A percentile compares a stretch with the other conserved stretches of the same genome.
Conservation (phyloP, 2,888 invertebrate species). For the Bombylius major region DNA sequence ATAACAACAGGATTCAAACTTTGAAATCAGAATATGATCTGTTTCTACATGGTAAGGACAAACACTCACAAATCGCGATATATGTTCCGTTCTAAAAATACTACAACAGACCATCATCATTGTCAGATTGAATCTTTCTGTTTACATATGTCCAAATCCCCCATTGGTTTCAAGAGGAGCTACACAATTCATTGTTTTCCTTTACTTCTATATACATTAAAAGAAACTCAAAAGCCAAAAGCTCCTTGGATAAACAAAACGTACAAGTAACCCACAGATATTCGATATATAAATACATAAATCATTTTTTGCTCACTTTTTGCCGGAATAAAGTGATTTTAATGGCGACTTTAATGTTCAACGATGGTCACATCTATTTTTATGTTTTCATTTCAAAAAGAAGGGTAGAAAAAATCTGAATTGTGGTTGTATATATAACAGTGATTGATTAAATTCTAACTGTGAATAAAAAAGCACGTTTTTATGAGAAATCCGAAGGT, state of each 20-base stretch:
- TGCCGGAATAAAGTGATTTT: constrained; percentile 11
- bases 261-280: too few species aligned
- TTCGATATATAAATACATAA: not conserved
- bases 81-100: constrained; percentile 8
- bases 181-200: not conserved
- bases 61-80: constrained; percentile 9
- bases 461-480: not conserved
- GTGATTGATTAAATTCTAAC: not conserved
- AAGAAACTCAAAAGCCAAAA: not conserved
- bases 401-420: not conserved
- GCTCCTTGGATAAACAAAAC: constrained; percentile 1
- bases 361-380: constrained; percentile 12
- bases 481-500: too few species aligned
- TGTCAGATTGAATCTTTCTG: constrained; percentile 20
- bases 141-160: constrained; percentile 21
- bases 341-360: constrained; percentile 14
- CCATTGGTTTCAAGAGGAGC: constrained; percentile 15
- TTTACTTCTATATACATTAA: not conserved
- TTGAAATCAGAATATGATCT: not conserved
- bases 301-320: constrained; percentile 2
- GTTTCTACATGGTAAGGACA: constrained; percentile 2
- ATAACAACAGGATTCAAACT: constrained; percentile 15
- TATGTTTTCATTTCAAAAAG: not conserved
- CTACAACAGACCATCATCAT: constrained; percentile 15
- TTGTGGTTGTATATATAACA: not conserved